Evolutionary conservation across 1,140 invertebrate species (phyloP), one percentile per base, ranked within the genome.

Genomic region (Pachyrhynchus sulphureomaculatus): DNA sequence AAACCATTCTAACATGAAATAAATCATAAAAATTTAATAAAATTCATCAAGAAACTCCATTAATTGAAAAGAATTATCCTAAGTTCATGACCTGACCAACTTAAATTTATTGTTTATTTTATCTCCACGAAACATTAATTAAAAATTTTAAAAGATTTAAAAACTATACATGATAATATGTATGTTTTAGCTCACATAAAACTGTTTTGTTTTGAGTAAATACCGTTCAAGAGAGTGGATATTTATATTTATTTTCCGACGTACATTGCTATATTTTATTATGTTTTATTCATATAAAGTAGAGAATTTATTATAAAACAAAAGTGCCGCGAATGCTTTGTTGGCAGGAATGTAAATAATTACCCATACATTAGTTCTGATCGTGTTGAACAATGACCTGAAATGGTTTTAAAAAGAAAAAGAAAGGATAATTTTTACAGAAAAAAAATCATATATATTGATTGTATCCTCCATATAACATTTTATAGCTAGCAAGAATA

Each of bases 1-100:
- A n/a, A n/a, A n/a, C n/a, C n/a, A n/a, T n/a, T n/a, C n/a, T n/a
- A n/a, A n/a, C n/a, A n/a, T n/a, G n/a, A 56, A 56, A 56, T 56
- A 56, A 45, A 56, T 56, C 53, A 56, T 32, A 56, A 56, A 29
- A 23, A 56, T 56, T 47, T 18, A 56, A 45, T 56, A 29, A 56
- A 45, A 45, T 20, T 18, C n/a, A 1, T 18, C 23, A 41, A 56
- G 44, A 45, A 56, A 56, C 20, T 33, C 20, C 13, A 21, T 56
- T 56, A 56, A 56, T 56, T 56, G 53, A 56, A 56, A 56, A 29
- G 42, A 44, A 44, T 33, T 17, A 34, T 44, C 42, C 42, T 34
- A 33, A 47, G 36, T 39, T 45, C 53, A n/a, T 23, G 53, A 56
- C 53, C 53, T 44, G 39, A 34, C 53, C 23, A 24, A 45, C 12